Evolutionary conservation across 1,140 invertebrate species (phyloP), one percentile per base, ranked within the genome.

Genomic region (Philaenus spumarius): DNA sequence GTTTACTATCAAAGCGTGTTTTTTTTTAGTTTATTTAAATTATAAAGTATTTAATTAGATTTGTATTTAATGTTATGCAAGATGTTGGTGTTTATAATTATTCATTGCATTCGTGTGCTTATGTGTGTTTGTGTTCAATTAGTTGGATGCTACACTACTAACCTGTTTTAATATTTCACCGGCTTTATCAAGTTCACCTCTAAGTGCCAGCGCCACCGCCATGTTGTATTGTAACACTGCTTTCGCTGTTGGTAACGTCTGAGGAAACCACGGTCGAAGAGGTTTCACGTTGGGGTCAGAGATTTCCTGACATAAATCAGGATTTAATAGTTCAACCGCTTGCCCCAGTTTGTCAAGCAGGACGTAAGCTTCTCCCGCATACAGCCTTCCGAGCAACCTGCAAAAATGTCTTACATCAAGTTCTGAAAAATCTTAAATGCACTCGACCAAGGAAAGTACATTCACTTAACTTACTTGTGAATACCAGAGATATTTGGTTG

Each of bases 351-450:
- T 82, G 67, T 95, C 87, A 67, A 93, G 73, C 53, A 87, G 81
- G 62, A 96, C 84, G n/a, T 92, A 73, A 40, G 91, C 86, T 73
- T 97, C 93, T 0, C 90, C 91, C 17, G 88, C 85, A 72, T 96
- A 96, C 61, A 96, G 80, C 72, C 93, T 86, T 0, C 83, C 90
- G 59, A 95, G 75, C 59, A 93, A 82, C 71, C 88, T 90, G 62
- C 67, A 30, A 30, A n/a, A n/a, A n/a, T n/a, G n/a, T n/a, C n/a
- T n/a, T n/a, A n/a, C n/a, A n/a, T n/a, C n/a, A n/a, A n/a, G n/a
- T n/a, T n/a, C n/a, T n/a, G n/a, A n/a, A n/a, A n/a, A n/a, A n/a
- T n/a, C n/a, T n/a, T n/a, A n/a, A n/a, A n/a, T n/a, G n/a, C n/a
- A n/a, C n/a, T n/a, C n/a, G n/a, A n/a, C n/a, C n/a, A n/a, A n/a